These are phyloP conservation scores for Neodontobutis hainanensis DNA, from an alignment of 2,113 vertebrate genomes.

Conservation along the genomic window DNA sequence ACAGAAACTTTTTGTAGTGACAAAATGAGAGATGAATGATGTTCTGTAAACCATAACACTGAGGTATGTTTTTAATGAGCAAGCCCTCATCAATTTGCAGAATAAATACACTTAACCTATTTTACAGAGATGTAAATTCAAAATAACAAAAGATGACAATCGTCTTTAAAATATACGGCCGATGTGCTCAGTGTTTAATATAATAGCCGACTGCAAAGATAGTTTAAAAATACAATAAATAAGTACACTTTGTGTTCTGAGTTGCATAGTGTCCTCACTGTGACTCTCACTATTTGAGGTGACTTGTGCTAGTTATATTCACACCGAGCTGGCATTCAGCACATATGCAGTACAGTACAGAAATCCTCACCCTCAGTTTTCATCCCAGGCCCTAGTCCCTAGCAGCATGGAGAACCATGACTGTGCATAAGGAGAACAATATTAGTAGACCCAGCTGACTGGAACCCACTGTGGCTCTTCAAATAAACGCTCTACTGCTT, in stretches of 20 bases:
- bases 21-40: slow-evolving; percentile 55
- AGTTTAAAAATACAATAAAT: slow-evolving; percentile 85
- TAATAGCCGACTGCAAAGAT: slow-evolving; percentile 80
- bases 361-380: slow-evolving; percentile 31
- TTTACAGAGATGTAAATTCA: slow-evolving; percentile 38
- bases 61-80: slow-evolving; percentile 66
- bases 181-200: slow-evolving; percentile 31
- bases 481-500: slow-evolving; percentile 86
- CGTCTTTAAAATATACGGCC: slow-evolving; percentile 46
- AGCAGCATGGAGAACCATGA: slow-evolving; percentile 23
- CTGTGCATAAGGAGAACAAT: slow-evolving; percentile 19
- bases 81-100: slow-evolving; percentile 52
- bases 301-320: slow-evolving; percentile 50
- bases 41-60: slow-evolving; percentile 72
- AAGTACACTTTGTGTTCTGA: slow-evolving; percentile 90
- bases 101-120: slow-evolving; percentile 71
- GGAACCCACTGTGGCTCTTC: slow-evolving; percentile 95
- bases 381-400: slow-evolving; percentile 12
- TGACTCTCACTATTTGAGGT: slow-evolving; percentile 59
- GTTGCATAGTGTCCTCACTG: slow-evolving; percentile 83
- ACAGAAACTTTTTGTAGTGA: slow-evolving; percentile 38
- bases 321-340: slow-evolving; percentile 38
- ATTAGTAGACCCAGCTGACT: slow-evolving; percentile 97
- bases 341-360: slow-evolving; percentile 34
- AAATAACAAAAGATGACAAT: slow-evolving; percentile 67